Base-by-base conservation (phyloP, 2,888 invertebrate genomes). In the Amiota communis region DNA sequence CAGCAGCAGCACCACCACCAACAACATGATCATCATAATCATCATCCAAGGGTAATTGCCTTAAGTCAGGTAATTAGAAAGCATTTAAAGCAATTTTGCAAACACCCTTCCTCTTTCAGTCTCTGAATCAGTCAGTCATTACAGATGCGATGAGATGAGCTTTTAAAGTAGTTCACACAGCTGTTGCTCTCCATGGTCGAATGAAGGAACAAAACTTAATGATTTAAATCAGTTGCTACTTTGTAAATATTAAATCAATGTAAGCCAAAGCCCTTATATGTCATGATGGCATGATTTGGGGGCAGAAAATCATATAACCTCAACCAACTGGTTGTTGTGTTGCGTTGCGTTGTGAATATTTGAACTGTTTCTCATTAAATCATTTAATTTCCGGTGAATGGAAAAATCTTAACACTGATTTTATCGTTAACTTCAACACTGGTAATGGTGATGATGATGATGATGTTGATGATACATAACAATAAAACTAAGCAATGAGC, bases 341-440 rank as follows among this genome's bases (percentile, higher is more conserved):
- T 36, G 36, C 6, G 36, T 36, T 36, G 36, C 6, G 36, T 6
- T 36, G 36, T 36, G 36, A 36, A 36, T 36, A 36, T 36, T 36
- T 36, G 8, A 36, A 36, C 6, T 36, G 36, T 36, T 36, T 83
- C 85, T 84, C 85, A 81, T 86, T 83, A 86, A 86, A 84, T 86
- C 85, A 86, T 86, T 84, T 85, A 81, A 83, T 86, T 86, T 83
- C 83, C 83, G 81, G 80, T 77, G 67, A 13, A 15, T 63, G 23
- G 20, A 49, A 61, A 49, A 49, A 51, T 9, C 20, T 23, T 68
- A 63, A 46, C 63, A n/a, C 49, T 59, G n/a, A 59, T 59, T 59
- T 49, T 48, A 65, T 48, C 65, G 47, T 17, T 48, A 20, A 65
- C 65, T 61, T 76, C 67, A 72, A 78, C 49, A 67, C 74, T 72